Base-by-base conservation (phyloP, 1,140 invertebrate species). In the Trachymyrmex cornetzi region DNA sequence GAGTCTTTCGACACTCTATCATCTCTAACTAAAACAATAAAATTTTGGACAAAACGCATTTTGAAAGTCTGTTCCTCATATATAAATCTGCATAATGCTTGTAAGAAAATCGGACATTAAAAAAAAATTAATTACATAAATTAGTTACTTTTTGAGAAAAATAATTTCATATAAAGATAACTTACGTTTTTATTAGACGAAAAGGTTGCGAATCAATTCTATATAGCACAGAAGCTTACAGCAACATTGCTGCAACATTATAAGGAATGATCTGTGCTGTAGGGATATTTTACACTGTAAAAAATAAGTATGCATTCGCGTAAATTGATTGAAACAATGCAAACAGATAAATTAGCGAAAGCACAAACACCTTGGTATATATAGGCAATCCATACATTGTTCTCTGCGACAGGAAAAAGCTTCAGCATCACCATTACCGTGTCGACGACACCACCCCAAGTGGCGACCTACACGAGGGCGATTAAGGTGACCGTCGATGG, bases 401-500 rank as follows among this genome's bases (percentile, higher is more conserved):
- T 90, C 69, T 92, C 89, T 94, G 94, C 95, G 96, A 3, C 96
- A 99, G 99, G 99, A 34, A 99, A 99, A 95, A 99, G 98, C 94
- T 99, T 99, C 95, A 98, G 98, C 57, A 96, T 99, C 88, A 99
- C 98, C 72, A 99, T 99, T 91, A 99, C 98, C 11, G 97, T 99
- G 85, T 97, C 97, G 86, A 98, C 98, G 44, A 97, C 96, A 88
- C 99, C 99, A 77, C 98, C 98, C 55, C 98, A 99, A 96, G 97
- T 99, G 74, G 97, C 98, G 30, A 99, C 99, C 24, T 99, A 99
- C 95, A 97, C 97, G 91, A 99, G 99, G 96, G 99, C 99, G 64
- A 99, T 99, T 95, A 99, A 99, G 96, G 99, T 99, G 59, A 99
- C 99, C 48, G 99, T 99, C 38, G 99, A 99, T 95, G 99, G 99